Evolutionary conservation across 2,113 vertebrate genomes (phyloP), one percentile per base, ranked within the genome.

Genomic region (Pogona vitticeps): DNA sequence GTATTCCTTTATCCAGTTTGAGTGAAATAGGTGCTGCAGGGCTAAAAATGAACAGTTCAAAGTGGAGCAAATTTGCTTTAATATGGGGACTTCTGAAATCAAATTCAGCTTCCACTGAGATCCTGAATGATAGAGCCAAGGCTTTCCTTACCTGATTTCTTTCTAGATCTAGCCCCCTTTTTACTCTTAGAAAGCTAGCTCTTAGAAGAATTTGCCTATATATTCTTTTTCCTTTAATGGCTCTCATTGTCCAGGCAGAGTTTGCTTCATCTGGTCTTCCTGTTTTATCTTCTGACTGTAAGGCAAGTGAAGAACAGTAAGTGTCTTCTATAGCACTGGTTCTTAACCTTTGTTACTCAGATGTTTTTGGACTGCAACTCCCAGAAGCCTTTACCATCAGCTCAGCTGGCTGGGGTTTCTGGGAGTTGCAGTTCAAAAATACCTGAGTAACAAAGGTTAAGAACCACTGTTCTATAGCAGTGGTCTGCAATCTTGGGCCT

Each of bases 261-360:
- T 76, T 46, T 77, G 38, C 94, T 92, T 93, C 84, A 91, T 94
- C 80, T 91, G 77, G 67, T 56, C 91, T 86, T 85, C 79, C 81
- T 81, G 6, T 87, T 91, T 46, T 82, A 93, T 91, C 91, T 95
- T 89, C 86, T 88, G 80, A 26, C 86, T 85, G 86, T 59, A 76
- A 87, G 85, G 56, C 36, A 59, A 75, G 79, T 86, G 40, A 75
- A 87, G 80, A 88, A 88, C 42, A 3, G 0, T 87, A 91, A 59
- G 87, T 94, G 80, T 71, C 82, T 56, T 88, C 80, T 90, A n/a
- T n/a, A n/a, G n/a, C n/a, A n/a, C n/a, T n/a, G n/a, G n/a, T n/a
- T n/a, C n/a, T n/a, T n/a, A n/a, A n/a, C n/a, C n/a, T n/a, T n/a
- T n/a, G n/a, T n/a, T n/a, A n/a, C n/a, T n/a, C n/a, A n/a, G n/a